These are phyloP conservation scores for Tapirus terrestris DNA, from an alignment of 2,113 vertebrate genomes.

Conservation along the genomic window DNA sequence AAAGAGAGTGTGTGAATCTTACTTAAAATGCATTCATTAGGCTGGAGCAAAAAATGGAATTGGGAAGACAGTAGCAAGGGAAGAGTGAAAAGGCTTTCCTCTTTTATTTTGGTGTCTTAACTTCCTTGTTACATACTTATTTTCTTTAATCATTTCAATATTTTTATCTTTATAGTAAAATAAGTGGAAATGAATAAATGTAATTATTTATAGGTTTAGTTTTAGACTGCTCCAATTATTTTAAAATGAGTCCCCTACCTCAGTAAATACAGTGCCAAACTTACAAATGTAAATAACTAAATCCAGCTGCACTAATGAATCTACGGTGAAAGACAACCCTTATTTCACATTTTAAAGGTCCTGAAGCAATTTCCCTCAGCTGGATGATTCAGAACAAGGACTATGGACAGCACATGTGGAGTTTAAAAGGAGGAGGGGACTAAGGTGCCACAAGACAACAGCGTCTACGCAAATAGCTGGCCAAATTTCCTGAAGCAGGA, in stretches of 20 bases:
- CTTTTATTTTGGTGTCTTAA: not conserved
- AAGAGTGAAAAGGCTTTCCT: conserved; percentile 8
- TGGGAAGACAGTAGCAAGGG: not conserved
- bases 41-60: not conserved
- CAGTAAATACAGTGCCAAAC: not conserved
- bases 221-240: conserved; percentile 38
- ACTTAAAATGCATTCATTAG: conserved; percentile 63
- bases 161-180: conserved; percentile 50
- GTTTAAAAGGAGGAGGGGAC: not conserved
- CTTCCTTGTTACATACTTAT: not conserved
- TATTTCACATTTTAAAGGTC: conserved; percentile 1
- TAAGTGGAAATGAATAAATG: not conserved
- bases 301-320: not conserved
- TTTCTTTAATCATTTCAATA: not conserved
- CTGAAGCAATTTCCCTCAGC: conserved; percentile 24
- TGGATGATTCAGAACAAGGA: not conserved
- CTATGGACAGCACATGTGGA: not conserved
- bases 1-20: not conserved
- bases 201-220: not conserved
- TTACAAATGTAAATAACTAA: conserved; percentile 58
- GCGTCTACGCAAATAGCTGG: not conserved
- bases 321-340: not conserved
- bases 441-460: not conserved
- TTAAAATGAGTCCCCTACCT: conserved; percentile 15
- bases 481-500: conserved; percentile 35